A percentile compares a stretch with the other conserved stretches of the same genome.
Evolutionary conservation across 1,140 invertebrate genomes (phyloP).

Genomic region (Dufourea novaeangliae): DNA sequence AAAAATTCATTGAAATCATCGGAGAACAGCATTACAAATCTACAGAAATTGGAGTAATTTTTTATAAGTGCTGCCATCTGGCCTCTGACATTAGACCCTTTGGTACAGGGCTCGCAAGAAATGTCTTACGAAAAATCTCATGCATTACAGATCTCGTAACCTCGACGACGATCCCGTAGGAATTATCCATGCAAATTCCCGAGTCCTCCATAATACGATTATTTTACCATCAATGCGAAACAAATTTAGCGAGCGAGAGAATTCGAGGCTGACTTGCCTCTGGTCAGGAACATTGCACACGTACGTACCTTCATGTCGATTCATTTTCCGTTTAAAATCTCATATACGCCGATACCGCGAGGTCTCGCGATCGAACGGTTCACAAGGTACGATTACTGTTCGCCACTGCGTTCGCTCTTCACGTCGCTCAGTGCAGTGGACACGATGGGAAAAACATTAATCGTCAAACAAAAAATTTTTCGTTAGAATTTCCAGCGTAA

Average conservation of each 20-base stretch:
- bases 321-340: constrained; percentile 86
- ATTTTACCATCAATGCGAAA: constrained; percentile 2
- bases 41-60: constrained; percentile 65
- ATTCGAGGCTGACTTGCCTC: constrained; percentile 56
- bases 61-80: constrained; percentile 79
- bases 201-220: neutral
- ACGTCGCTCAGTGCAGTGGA: constrained; percentile 60
- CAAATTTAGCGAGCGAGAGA: constrained; percentile 20
- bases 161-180: constrained; percentile 26
- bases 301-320: constrained; percentile 90
- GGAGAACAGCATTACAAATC: constrained; percentile 53
- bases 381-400: constrained; percentile 74
- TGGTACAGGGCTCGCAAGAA: constrained; percentile 48
- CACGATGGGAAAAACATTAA: constrained; percentile 84
- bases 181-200: constrained; percentile 14
- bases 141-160: constrained; percentile 29
- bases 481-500: constrained; percentile 86
- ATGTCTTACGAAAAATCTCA: constrained; percentile 53
- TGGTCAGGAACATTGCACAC: constrained; percentile 67
- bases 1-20: constrained; percentile 51
- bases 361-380: constrained; percentile 77
- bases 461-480: constrained; percentile 85
- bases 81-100: constrained; percentile 75
- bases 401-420: constrained; percentile 43
- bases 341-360: constrained; percentile 83